Percentiles rank a stretch among this genome's conserved stretches.
phyloP scores from a whole-genome alignment of 2,113 vertebrate genomes.

The Ptilonorhynchus violaceus region DNA sequence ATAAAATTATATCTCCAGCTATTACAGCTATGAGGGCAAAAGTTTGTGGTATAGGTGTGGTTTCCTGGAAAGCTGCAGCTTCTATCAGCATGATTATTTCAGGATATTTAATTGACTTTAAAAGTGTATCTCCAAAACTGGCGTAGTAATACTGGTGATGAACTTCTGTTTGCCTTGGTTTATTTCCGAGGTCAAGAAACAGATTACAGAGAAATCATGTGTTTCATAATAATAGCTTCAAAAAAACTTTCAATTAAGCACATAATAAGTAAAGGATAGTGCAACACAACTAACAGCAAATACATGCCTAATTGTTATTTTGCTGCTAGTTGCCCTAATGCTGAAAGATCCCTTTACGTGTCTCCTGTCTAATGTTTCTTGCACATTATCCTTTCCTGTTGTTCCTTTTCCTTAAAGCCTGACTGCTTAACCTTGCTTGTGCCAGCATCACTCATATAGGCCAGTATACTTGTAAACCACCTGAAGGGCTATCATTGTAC shows the following conservation, averaged over 20 bases:
- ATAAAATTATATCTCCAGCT: background rate
- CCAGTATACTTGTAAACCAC: background rate
- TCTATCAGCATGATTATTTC: background rate
- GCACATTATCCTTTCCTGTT: background rate
- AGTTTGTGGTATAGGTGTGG: background rate
- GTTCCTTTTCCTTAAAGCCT: background rate
- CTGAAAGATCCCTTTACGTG: background rate
- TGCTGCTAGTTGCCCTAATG: background rate
- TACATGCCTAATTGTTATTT: background rate
- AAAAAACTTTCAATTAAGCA: background rate
- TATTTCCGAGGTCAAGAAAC: background rate
- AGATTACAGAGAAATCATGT: background rate
- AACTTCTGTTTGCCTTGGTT: background rate
- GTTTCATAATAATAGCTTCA: background rate
- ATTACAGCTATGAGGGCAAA: background rate
- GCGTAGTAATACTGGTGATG: fast-evolving
- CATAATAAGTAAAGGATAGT: background rate
- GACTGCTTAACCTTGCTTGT: background rate
- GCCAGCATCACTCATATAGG: background rate
- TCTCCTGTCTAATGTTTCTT: background rate
- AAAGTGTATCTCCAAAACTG: background rate
- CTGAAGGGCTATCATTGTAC: background rate
- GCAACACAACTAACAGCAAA: background rate
- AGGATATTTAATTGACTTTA: background rate
- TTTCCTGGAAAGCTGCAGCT: background rate